Base-by-base conservation (phyloP, 1,140 invertebrate genomes). In the Philotrypesis tridentata region DNA sequence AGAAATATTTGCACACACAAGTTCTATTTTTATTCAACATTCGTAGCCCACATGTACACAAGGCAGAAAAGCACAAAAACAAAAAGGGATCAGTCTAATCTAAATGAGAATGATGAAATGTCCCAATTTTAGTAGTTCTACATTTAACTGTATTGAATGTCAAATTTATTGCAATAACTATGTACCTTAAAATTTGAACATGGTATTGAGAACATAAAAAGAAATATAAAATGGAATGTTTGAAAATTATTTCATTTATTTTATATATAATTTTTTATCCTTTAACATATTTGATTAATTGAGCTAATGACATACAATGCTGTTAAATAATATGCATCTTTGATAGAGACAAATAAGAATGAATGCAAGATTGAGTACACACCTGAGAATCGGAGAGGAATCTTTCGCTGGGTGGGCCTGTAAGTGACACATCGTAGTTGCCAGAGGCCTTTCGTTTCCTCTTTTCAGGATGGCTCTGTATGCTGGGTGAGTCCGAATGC, bases 371-470 rank as follows among this genome's bases (percentile, higher is more conserved):
- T 21, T 55, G 21, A 6, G 31, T 61, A 76, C 29, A 76, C 87
- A 95, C 94, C 93, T 95, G 94, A 92, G 94, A 93, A 90, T 95
- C 94, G 70, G 93, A 92, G 89, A 93, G 90, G 90, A 93, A 94
- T 88, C 94, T 92, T 89, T 94, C 93, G 87, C 92, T 93, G 87
- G 93, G 92, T 89, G 94, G 94, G 89, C 94, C 94, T 88, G 93
- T 93, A 88, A 93, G 90, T 84, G 93, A 91, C 87, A 92, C 93
- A 92, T 95, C 94, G 91, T 94, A 95, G 92, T 93, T 95, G 88
- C 92, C 93, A 87, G 94, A 95, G 86, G 93, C 93, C 89, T 95
- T 95, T 90, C 95, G 92, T 93, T 95, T 95, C 88, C 94, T 93
- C 89, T 94, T 95, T 89, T 94, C 94, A 84, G 93, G 92, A 90